phyloP scores from a whole-genome alignment of 2,888 invertebrate genomes.

The Phragmatobia fuliginosa region DNA sequence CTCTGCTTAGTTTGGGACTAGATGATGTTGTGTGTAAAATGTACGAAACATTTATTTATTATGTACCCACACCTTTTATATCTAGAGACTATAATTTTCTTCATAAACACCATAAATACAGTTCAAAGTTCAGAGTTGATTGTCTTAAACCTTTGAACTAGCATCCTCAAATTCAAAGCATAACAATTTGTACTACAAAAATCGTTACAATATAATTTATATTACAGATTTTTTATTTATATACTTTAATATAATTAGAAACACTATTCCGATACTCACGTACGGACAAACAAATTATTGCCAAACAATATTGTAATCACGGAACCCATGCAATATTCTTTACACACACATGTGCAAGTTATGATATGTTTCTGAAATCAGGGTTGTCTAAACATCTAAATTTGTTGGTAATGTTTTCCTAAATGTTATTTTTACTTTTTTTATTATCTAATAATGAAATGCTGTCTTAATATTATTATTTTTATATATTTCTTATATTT shows the following conservation, averaged over 20 bases:
- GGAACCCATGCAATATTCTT: slow-evolving; percentile 33
- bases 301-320: slow-evolving; percentile 13
- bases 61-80: neutral
- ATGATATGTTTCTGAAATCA: slow-evolving; percentile 14
- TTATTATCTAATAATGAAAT: slow-evolving; percentile 3
- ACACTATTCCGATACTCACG: neutral
- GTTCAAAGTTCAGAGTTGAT: neutral
- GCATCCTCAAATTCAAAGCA: neutral
- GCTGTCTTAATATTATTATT: slow-evolving; percentile 19
- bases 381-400: slow-evolving; percentile 39
- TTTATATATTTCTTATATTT: slow-evolving; percentile 15
- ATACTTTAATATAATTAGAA: neutral
- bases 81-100: neutral
- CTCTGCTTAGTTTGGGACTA: too few relatives aligned
- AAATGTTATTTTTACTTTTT: slow-evolving; percentile 7
- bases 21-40: too few relatives aligned
- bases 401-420: slow-evolving; percentile 39
- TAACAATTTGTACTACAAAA: neutral
- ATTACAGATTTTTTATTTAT: neutral
- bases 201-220: neutral
- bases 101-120: neutral
- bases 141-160: neutral
- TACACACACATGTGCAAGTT: slow-evolving; percentile 29
- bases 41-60: too few relatives aligned
- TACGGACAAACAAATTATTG: neutral